Evolutionary conservation across 92 coral and sea anemone genomes (phyloP).

Genomic region (Bergia sp.): DNA sequence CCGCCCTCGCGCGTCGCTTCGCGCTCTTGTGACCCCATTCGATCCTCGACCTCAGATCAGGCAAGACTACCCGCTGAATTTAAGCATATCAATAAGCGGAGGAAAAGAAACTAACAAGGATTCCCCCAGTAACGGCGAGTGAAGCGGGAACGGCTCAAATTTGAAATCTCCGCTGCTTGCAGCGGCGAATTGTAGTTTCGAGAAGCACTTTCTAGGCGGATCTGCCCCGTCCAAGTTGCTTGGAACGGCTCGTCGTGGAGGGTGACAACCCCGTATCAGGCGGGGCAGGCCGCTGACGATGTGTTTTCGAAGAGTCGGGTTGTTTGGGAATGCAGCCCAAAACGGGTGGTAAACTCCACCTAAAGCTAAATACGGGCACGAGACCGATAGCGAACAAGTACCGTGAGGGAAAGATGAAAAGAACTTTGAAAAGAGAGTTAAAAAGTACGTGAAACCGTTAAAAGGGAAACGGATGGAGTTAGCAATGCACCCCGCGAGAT

Average conservation of each 20-base stretch:
- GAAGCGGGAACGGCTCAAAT: too few species aligned
- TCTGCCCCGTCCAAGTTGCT: slow-evolving; percentile 56
- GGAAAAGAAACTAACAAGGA: too few species aligned
- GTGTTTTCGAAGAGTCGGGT: slow-evolving; percentile 67
- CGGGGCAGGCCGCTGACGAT: slow-evolving; percentile 48
- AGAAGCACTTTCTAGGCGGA: slow-evolving; percentile 60
- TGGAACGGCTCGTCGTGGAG: slow-evolving; percentile 73
- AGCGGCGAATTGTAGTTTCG: not conserved
- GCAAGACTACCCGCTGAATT: too few species aligned
- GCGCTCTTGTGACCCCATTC: not conserved
- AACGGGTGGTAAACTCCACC: slow-evolving; percentile 61
- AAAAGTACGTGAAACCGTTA: too few species aligned
- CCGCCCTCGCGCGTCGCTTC: too few species aligned
- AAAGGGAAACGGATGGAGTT: not conserved
- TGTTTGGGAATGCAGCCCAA: slow-evolving; percentile 76
- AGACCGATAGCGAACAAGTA: slow-evolving; percentile 50
- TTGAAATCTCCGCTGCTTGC: not conserved
- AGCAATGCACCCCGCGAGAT: slow-evolving; percentile 65
- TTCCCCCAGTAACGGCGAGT: too few species aligned
- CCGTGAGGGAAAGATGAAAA: too few species aligned
- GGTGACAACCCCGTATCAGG: slow-evolving; percentile 76
- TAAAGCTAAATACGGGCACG: slow-evolving; percentile 63
- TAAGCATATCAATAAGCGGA: too few species aligned
- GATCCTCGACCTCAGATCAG: not conserved
- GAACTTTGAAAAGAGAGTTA: too few species aligned